Base-by-base conservation (phyloP, 1,140 invertebrate species). In the Microplitis demolitor region DNA sequence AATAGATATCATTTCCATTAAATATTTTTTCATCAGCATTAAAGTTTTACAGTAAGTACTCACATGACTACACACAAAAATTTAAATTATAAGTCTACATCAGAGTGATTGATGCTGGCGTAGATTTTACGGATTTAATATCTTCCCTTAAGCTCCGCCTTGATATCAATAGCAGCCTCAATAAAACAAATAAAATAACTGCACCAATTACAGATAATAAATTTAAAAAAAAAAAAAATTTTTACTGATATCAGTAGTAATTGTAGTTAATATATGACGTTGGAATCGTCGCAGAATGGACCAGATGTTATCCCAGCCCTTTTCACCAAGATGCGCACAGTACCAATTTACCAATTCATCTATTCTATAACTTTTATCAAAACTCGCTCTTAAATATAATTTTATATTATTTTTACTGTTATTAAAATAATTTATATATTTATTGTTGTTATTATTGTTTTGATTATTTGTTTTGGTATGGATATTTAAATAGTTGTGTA, bases 241-340 rank as follows among this genome's bases (percentile, higher is more conserved):
- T 5, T 54, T 14, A 14, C 16, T 24, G 53, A 54, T 24, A 24
- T 54, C 13, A 13, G 56, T 58, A 4, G 51, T 54, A 2, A 4
- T 62, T 4, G 60, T 62, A 8, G 34, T 62, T 66, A 16, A n/a
- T 67, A 45, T 45, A 45, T 45, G 39, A 50, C 66, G 66, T 56
- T 16, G 62, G 39, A 14, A 64, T 64, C 39, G 66, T 67, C 39
- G 66, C 50, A 67, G 66, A 67, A 54, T 67, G 66, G 66, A 67
- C 66, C 66, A 67, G 66, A 67, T 67, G 66, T 67, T 67, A 67
- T 67, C 66, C 66, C 66, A 54, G 66, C 66, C 66, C 66, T 67
- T 67, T 67, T 67, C 24, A 24, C 8, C 56, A 58, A 31, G 56
- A 58, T 31, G 39, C 39, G 39, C 39, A 45, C 39, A 45, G 8